Base-by-base conservation (phyloP, 2,113 vertebrate species). In the Sturnira hondurensis region DNA sequence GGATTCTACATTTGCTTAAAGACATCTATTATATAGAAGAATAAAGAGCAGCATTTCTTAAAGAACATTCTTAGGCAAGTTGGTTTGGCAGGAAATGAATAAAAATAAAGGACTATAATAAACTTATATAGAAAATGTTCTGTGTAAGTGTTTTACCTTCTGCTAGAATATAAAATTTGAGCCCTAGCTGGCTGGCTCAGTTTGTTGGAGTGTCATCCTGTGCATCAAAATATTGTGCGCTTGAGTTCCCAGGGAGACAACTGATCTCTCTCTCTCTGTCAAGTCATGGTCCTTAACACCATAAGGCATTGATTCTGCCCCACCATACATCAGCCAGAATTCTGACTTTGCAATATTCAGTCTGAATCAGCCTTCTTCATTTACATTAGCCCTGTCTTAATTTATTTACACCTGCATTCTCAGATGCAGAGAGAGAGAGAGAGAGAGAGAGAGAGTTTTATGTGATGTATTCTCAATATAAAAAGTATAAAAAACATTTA, bases 101-200 rank as follows among this genome's bases (percentile, higher is more conserved):
- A 36, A 84, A 54, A 54, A 73, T 36, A 28, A 83, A 87, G 36
- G 65, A 74, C 19, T 92, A 1, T 45, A 83, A 76, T 77, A 92
- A 84, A 86, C 80, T 89, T 83, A 89, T 92, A 28, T 74, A 22
- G 74, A 71, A 86, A 78, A 70, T 70, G n/a, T 84, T 76, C 76
- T 38, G 14, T 24, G 19, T 85, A 15, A 76, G 19, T 38, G 58
- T 78, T 77, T 82, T 83, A 24, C 14, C 7, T 86, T 89, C 61
- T 87, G 50, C 80, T 91, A 54, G 45, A 93, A 82, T 65, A 71
- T 71, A 63, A 73, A 82, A 67, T 87, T 50, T 63, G 63, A 76
- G 61, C 28, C 61, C 61, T 63, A 26, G 61, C 61, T 31, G 61
- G 61, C 12, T 61, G 28, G 28, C 28, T 63, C 28, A 4, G 61